A percentile compares a stretch with the other conserved stretches of the same genome.
phyloP scores from a whole-genome alignment of 2,888 invertebrate species.

The Philereme vetulata region DNA sequence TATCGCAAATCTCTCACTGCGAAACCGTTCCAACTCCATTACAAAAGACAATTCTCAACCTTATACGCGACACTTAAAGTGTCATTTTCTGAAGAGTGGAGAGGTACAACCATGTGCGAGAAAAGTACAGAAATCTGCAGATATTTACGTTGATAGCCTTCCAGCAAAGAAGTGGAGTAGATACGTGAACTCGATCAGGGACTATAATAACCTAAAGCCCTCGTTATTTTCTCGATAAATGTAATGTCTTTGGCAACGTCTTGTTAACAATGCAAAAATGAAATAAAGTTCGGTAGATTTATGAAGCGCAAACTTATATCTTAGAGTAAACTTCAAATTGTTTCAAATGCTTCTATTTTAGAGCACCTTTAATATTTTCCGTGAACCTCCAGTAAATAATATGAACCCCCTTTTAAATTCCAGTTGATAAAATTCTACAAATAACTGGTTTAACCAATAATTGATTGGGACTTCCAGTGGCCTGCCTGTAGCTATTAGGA shows the following conservation, averaged over 20 bases:
- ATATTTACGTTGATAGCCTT: conserved; percentile 81
- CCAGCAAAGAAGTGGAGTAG: conserved; percentile 76
- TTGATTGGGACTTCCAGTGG: conserved; percentile 30
- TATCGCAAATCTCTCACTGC: conserved; percentile 52
- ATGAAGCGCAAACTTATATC: not conserved
- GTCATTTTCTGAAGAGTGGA: conserved; percentile 32
- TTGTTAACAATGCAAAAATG: conserved; percentile 43
- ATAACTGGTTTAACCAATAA: conserved; percentile 29
- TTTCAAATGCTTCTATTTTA: no score
- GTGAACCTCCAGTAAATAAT: not conserved
- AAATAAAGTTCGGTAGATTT: not conserved
- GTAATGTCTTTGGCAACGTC: conserved; percentile 49
- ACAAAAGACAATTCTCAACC: conserved; percentile 45
- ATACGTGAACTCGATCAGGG: conserved; percentile 77
- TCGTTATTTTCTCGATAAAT: conserved; percentile 62
- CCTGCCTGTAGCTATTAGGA: conserved; percentile 47
- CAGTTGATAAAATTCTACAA: conserved; percentile 18
- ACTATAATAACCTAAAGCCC: conserved; percentile 70
- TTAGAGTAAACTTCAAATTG: no score
- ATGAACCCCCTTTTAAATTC: conserved; percentile 9
- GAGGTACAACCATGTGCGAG: conserved; percentile 50
- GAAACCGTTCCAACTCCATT: conserved; percentile 52
- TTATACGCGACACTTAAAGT: conserved; percentile 40
- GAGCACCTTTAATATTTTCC: not conserved
- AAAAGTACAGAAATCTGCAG: conserved; percentile 63